Percentiles rank a stretch among this genome's conserved stretches.
phyloP scores from a whole-genome alignment of 1,140 invertebrate species.

The Cydia fagiglandana region DNA sequence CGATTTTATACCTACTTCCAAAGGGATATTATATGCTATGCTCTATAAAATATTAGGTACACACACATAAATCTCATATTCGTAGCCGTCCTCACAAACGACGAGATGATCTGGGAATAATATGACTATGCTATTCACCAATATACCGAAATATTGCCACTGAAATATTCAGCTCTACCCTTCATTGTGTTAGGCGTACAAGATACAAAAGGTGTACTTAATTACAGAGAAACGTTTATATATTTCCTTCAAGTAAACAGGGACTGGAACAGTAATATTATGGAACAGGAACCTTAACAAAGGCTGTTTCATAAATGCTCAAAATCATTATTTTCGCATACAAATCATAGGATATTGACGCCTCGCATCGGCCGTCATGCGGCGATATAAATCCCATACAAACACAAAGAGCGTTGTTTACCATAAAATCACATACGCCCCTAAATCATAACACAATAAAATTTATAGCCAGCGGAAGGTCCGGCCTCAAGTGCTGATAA shows the following conservation, averaged over 20 bases:
- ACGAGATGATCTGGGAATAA: slow-evolving; percentile 24
- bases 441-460: slow-evolving; percentile 79
- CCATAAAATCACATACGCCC: slow-evolving; percentile 75
- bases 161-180: background rate
- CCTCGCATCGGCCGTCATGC: slow-evolving; percentile 45
- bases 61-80: slow-evolving; percentile 20
- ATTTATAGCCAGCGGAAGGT: slow-evolving; percentile 77
- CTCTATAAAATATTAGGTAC: background rate
- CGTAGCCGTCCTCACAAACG: slow-evolving; percentile 6
- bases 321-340: slow-evolving; percentile 40
- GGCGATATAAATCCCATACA: slow-evolving; percentile 58
- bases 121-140: slow-evolving; percentile 4
- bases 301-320: background rate
- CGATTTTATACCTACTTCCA: too few relatives aligned
- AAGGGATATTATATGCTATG: background rate
- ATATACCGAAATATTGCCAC: slow-evolving; percentile 19
- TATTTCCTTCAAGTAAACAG: background rate
- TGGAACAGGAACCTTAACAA: background rate
- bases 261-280: background rate
- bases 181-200: background rate
- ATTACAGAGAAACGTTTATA: background rate
- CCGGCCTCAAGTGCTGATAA: slow-evolving; percentile 77
- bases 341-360: slow-evolving; percentile 48
- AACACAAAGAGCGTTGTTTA: slow-evolving; percentile 75
- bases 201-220: background rate